Conservation (phyloP, 2,113 vertebrate species). For the Gorilla gorilla region DNA sequence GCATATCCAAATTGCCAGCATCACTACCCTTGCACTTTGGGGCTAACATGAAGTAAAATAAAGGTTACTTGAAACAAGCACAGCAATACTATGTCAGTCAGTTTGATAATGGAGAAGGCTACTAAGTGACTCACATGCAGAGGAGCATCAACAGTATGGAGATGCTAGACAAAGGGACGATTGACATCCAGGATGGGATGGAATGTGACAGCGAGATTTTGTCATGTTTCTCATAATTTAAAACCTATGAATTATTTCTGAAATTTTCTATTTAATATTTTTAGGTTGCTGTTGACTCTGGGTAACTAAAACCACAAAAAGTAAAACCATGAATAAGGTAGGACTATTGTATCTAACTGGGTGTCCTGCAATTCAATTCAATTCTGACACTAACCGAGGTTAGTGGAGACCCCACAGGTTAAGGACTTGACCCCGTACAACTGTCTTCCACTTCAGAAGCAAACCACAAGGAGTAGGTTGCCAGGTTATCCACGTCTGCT, state of each 20-base stretch:
- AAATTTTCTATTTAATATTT: neutral
- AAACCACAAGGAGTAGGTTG: neutral
- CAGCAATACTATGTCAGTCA: neutral
- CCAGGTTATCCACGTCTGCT: neutral
- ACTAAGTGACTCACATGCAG: neutral
- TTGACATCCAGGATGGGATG: neutral
- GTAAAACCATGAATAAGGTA: neutral
- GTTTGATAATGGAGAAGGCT: neutral
- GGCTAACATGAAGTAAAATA: neutral
- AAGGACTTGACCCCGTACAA: neutral
- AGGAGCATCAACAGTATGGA: neutral
- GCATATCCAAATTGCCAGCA: neutral
- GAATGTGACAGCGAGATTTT: neutral
- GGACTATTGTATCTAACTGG: neutral
- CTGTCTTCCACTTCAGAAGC: neutral
- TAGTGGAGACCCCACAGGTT: neutral
- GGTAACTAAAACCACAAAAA: neutral
- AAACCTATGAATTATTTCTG: neutral
- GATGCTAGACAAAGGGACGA: neutral
- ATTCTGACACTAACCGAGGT: neutral
- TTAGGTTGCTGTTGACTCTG: neutral
- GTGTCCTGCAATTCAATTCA: neutral
- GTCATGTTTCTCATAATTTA: neutral
- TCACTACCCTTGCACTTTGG: neutral
- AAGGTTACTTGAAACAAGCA: neutral